A percentile compares a stretch with the other conserved stretches of the same genome.
Conservation (phyloP, 2,888 invertebrate species). For the Patella pellucida region DNA sequence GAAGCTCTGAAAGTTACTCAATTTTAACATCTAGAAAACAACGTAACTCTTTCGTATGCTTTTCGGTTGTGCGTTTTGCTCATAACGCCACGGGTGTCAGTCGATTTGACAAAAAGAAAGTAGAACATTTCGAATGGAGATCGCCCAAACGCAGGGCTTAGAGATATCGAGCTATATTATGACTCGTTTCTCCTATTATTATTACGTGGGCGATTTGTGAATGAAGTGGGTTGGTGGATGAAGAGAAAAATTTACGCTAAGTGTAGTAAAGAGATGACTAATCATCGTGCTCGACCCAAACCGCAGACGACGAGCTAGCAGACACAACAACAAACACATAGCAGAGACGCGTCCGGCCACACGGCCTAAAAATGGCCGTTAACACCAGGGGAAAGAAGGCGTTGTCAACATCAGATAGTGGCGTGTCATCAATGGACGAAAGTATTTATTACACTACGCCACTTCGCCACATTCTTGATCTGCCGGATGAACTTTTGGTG, state of each 20-base stretch:
- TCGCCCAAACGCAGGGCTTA: no score
- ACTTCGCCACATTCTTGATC: conserved; percentile 40
- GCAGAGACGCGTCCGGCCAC: no score
- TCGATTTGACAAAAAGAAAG: no score
- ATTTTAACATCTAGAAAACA: no score
- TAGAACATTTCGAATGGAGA: no score
- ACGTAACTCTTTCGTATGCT: no score
- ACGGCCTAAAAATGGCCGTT: neutral
- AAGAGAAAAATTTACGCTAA: neutral
- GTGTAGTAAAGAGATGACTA: conserved; percentile 3
- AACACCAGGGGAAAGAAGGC: neutral
- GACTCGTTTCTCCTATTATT: no score
- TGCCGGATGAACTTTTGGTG: conserved; percentile 51
- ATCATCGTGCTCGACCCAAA: neutral
- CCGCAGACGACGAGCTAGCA: conserved; percentile 11
- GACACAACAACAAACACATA: neutral
- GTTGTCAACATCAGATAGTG: neutral
- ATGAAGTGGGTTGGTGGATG: conserved; percentile 4
- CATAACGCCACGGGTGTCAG: no score
- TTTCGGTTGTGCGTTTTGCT: no score
- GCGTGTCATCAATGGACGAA: neutral
- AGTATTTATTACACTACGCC: neutral
- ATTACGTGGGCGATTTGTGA: conserved; percentile 21
- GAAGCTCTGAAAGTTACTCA: no score
- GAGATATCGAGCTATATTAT: no score